phyloP scores from a whole-genome alignment of 2,888 invertebrate species.

The Catocala fraxini region DNA sequence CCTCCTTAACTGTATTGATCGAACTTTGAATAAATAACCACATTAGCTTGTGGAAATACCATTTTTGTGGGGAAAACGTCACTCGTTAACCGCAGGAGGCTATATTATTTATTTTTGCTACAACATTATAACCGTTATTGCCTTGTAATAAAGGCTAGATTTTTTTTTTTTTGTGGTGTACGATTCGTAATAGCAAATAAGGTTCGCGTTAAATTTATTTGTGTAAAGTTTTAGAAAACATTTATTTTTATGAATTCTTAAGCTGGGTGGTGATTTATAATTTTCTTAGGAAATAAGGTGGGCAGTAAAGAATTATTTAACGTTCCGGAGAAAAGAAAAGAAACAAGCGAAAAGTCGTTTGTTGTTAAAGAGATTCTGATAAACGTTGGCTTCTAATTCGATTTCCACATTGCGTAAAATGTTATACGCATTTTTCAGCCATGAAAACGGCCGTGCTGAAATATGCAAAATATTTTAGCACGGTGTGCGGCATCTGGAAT shows the following conservation, averaged over 20 bases:
- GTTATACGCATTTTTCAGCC: too few relatives aligned
- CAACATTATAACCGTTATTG: slow-evolving; percentile 13
- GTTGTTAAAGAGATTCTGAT: too few relatives aligned
- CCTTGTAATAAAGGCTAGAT: slow-evolving; percentile 7
- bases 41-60: slow-evolving; percentile 22
- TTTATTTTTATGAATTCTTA: slow-evolving; percentile 4
- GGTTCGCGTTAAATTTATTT: not conserved
- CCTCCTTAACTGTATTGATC: slow-evolving; percentile 23
- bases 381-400: too few relatives aligned
- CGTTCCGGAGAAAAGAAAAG: too few relatives aligned
- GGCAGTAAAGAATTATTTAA: too few relatives aligned
- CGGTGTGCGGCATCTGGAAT: too few relatives aligned
- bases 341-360: too few relatives aligned
- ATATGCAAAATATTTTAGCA: too few relatives aligned
- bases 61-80: slow-evolving; percentile 35
- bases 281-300: not conserved
- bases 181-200: too few relatives aligned
- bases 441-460: too few relatives aligned
- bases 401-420: too few relatives aligned
- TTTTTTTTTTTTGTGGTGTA: too few relatives aligned
- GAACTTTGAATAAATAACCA: slow-evolving; percentile 16
- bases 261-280: not conserved
- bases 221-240: not conserved
- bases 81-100: slow-evolving; percentile 14
- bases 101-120: slow-evolving; percentile 13